Evolutionary conservation across 2,888 invertebrate genomes (phyloP), one percentile per base, ranked within the genome.

Genomic region (Elmis aenea): DNA sequence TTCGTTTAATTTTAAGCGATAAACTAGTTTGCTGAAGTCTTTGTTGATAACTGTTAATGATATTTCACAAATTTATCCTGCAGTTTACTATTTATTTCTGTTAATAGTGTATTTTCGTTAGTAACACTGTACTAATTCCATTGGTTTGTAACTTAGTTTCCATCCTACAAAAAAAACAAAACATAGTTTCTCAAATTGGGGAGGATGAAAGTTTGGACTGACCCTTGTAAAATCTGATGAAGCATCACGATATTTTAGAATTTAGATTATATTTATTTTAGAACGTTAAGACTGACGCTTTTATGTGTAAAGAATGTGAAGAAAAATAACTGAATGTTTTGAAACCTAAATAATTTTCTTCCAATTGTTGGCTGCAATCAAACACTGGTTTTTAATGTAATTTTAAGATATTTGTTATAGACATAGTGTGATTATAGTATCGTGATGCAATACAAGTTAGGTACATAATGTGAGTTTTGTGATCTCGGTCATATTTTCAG

Each of bases 401-500:
- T 32, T 32, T 32, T 33, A 4, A 16, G 18, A 6, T 35, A 35
- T 21, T 33, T 28, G n/a, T 3, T 42, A 32, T 33, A 37, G 34
- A 32, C 25, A 32, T 31, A 34, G 26, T 33, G 35, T 40, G 35
- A 40, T 35, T 18, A 16, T 29, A n/a, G n/a, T 44, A 50, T 60
- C 56, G 58, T 58, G 58, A 57, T 58, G 58, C 55, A 47, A 39
- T 50, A n/a, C n/a, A n/a, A n/a, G n/a, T n/a, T n/a, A 46, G 38
- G 39, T 40, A 50, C 36, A 43, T 50, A 45, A 46, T 51, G 50
- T 46, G 51, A 55, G 49, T 50, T 51, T 58, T 59, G 62, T 64
- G 64, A 64, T 64, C 64, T 64, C 61, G 58, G 61, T 60, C 58
- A 51, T 50, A 55, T 54, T 47, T 36, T 28, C 26, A 31, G 38